Evolutionary conservation across 2,113 vertebrate genomes (phyloP).

Genomic region (Microtus pennsylvanicus): DNA sequence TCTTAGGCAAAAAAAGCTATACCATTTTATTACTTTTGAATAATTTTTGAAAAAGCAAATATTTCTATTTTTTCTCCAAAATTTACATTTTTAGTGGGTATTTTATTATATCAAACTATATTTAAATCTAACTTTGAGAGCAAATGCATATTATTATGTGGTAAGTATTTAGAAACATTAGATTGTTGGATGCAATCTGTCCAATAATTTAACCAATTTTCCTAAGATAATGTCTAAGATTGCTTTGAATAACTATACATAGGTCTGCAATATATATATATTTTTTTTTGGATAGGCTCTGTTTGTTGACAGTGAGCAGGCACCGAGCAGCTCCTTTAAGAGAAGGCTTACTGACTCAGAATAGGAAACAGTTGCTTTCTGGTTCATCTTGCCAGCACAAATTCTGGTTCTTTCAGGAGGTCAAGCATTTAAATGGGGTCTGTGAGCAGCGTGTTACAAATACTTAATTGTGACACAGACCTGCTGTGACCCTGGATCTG

Average conservation of each 20-base stretch:
- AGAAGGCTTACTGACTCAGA: no score
- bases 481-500: no score
- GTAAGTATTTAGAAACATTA: background rate
- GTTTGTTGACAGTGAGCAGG: no score
- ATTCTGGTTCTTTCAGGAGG: no score
- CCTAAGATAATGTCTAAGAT: background rate
- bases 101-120: constrained; percentile 8
- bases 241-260: background rate
- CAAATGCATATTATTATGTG: background rate
- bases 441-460: no score
- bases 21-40: background rate
- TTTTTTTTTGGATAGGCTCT: no score
- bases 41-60: background rate
- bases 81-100: background rate
- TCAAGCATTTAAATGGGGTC: no score
- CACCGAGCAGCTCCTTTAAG: no score
- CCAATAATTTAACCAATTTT: background rate
- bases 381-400: no score
- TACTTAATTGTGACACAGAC: no score
- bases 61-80: background rate
- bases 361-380: no score
- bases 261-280: no score
- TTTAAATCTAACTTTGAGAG: constrained; percentile 2
- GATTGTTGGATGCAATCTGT: background rate
- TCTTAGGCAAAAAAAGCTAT: background rate